These are phyloP conservation scores for Ectemnius continuus DNA, from an alignment of 2,888 invertebrate species.

Conservation along the genomic window DNA sequence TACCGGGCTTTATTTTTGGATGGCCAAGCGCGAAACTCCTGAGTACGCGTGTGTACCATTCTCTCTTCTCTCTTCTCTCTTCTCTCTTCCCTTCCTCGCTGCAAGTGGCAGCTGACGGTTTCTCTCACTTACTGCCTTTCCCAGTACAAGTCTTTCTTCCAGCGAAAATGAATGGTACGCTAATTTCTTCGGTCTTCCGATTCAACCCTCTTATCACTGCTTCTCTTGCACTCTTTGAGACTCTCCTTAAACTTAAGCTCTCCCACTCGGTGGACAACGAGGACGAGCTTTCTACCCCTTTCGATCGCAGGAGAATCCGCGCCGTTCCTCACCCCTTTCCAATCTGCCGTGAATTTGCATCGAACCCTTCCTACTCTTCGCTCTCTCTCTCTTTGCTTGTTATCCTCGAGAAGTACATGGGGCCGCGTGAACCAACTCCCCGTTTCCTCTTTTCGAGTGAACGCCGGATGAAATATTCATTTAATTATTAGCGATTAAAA, in stretches of 20 bases:
- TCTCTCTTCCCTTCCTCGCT: not conserved
- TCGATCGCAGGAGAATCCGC: slow-evolving; percentile 16
- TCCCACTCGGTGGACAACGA: not conserved
- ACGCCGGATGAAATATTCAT: slow-evolving; percentile 74
- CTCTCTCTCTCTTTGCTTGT: slow-evolving; percentile 44
- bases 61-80: slow-evolving; percentile 15
- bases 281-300: slow-evolving; percentile 17
- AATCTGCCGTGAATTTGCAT: slow-evolving; percentile 71
- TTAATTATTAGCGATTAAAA: slow-evolving; percentile 75
- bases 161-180: not conserved
- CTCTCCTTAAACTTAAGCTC: not conserved
- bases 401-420: slow-evolving; percentile 41
- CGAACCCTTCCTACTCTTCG: slow-evolving; percentile 64
- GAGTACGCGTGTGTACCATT: slow-evolving; percentile 28
- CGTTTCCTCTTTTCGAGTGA: slow-evolving; percentile 28
- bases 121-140: too few species aligned
- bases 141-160: not conserved
- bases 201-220: not conserved
- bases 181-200: not conserved
- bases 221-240: not conserved
- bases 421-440: slow-evolving; percentile 3
- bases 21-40: slow-evolving; percentile 32
- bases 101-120: too few species aligned
- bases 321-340: slow-evolving; percentile 43
- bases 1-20: slow-evolving; percentile 61